Conservation (phyloP, 2,113 vertebrate species). For the Otocyon megalotis region DNA sequence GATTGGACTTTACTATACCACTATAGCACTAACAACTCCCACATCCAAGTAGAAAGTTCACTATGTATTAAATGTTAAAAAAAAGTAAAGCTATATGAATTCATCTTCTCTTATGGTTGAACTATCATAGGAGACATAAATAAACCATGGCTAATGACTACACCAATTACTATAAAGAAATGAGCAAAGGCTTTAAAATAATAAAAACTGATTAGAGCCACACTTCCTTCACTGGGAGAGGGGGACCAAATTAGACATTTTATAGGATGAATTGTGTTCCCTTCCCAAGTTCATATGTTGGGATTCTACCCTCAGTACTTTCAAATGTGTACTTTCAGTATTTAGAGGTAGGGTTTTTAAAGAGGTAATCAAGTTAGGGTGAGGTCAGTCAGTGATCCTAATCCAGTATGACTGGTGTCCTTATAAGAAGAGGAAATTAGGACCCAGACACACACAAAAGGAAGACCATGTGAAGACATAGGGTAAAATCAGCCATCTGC, state of each 20-base stretch:
- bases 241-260: neutral
- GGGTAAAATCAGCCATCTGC: neutral
- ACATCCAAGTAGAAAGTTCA: neutral
- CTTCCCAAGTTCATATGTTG: neutral
- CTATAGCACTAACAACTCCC: neutral
- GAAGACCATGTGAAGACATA: neutral
- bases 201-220: neutral
- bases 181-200: neutral
- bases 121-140: neutral
- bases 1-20: neutral
- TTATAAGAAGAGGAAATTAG: neutral
- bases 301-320: neutral
- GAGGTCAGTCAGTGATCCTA: neutral
- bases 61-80: neutral
- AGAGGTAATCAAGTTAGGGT: conserved; percentile 5
- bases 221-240: neutral
- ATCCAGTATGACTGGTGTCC: neutral
- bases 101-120: neutral
- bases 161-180: neutral
- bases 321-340: neutral
- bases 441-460: neutral
- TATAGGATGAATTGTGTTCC: neutral
- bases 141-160: neutral
- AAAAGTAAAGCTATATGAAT: neutral
- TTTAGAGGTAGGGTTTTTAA: neutral